Evolutionary conservation across 2,888 invertebrate genomes (phyloP), one percentile per base, ranked within the genome.

Genomic region (Tridacna gigas): DNA sequence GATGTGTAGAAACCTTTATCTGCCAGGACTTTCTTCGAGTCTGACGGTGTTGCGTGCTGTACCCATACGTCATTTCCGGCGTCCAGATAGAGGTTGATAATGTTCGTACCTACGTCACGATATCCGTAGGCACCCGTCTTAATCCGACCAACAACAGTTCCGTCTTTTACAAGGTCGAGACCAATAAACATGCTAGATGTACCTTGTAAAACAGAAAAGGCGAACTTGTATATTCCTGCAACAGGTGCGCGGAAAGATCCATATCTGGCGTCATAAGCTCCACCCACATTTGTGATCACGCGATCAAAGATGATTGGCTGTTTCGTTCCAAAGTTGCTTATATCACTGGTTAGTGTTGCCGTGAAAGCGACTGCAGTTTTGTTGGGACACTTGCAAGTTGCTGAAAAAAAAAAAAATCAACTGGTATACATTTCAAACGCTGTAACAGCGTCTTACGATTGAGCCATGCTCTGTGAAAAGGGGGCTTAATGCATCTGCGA

Each of bases 251-350:
- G 91, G 86, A 94, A 94, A 3, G 91, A 86, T 0, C 93, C 93
- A 11, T 93, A 90, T 18, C 91, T 88, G 13, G 86, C 74, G 77
- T 91, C 89, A 83, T 93, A 94, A 22, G 90, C 93, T 2, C 88
- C 90, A 18, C 94, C 94, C 15, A 93, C 89, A 78, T 94, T 94
- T 20, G 94, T 93, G 71, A 94, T 89, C 61, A 94, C 91, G 45
- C 91, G 89, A 86, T 93, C 93, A 81, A 93, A 93, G 63, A 91
- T 73, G 74, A 93, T 89, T 7, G 91, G 88, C 84, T 93, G 91
- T 20, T 89, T 83, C 15, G 88, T 89, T 12, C 93, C 91, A 15
- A 93, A 93, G 15, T 93, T 93, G 47, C 90, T 86, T 83, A 93
- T 93, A 78, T 92, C 91, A 11, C 89, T 74, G 12, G 88, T 91